Base-by-base conservation (phyloP, 2,888 invertebrate genomes). In the Agonum fuliginosum region DNA sequence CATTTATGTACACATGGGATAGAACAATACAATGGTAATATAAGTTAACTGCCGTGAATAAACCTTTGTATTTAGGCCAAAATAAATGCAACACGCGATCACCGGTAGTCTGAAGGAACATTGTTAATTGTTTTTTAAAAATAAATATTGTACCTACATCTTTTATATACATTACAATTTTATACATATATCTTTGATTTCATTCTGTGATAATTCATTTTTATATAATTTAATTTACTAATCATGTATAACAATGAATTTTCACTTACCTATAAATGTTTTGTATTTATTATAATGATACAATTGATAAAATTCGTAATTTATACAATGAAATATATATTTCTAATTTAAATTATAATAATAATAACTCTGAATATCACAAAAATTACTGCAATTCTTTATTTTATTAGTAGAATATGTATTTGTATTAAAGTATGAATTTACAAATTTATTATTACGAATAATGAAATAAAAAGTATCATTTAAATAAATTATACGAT, bases 131-230 rank as follows among this genome's bases (percentile, higher is more conserved):
- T 46, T 46, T 46, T 30, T 62, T 62, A 30, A n/a, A 62, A 62
- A 62, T 62, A 54, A 54, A 54, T 62, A 62, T 62, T 62, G 58
- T 62, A 30, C 17, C 58, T 62, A 62, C 46, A 46, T 62, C 8
- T 62, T 14, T 30, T 62, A 62, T 62, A 62, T 62, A 62, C 58
- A 62, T 62, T 30, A 27, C 22, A 51, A n/a, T 20, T 58, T 24
- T 58, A 58, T 27, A 58, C 27, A 58, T 30, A 5, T 27, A 30
- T 12, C 8, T 17, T 62, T 62, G 27, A 12, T 22, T 22, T 3
- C 54, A 54, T 54, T 54, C 37, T 3, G 58, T 62, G 58, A 62
- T 17, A 17, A 62, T 62, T 62, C 19, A 62, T 62, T 30, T 62
- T 12, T 17, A 30, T 30, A 14, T 24, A n/a, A n/a, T n/a, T n/a